Conservation (phyloP, 2,113 vertebrate species). For the Fukomys damarensis region DNA sequence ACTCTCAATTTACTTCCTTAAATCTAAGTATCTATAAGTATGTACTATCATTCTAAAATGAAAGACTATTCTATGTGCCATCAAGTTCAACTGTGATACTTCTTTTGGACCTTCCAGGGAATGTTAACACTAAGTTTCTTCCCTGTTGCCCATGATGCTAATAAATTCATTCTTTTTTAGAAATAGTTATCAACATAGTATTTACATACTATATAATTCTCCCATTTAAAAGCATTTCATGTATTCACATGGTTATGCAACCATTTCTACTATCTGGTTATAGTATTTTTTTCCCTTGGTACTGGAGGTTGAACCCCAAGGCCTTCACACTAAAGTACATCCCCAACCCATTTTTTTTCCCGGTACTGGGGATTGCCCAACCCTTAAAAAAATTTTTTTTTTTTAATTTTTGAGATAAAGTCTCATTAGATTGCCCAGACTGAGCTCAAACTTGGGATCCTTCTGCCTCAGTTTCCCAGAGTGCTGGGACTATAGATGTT, state of each 20-base stretch:
- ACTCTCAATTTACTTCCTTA: constrained; percentile 41
- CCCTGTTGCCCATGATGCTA: not conserved
- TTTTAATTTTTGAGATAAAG: not conserved
- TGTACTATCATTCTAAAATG: constrained; percentile 15
- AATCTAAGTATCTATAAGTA: constrained; percentile 20
- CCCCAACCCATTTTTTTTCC: too few species aligned
- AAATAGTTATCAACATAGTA: constrained; percentile 10
- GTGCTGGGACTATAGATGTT: not conserved
- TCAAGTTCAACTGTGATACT: constrained; percentile 22
- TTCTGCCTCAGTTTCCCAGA: not conserved
- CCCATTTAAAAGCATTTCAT: constrained; percentile 3
- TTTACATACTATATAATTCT: not conserved
- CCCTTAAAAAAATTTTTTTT: not conserved
- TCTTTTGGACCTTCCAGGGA: constrained; percentile 13
- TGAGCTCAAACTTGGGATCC: not conserved
- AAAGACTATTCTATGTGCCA: not conserved
- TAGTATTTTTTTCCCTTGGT: not conserved
- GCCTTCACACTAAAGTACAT: not conserved
- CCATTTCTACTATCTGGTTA: not conserved
- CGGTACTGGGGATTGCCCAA: too few species aligned
- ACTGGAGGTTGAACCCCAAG: not conserved
- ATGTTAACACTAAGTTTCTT: constrained; percentile 51
- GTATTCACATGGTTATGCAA: not conserved
- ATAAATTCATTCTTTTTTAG: not conserved
- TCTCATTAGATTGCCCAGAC: not conserved